A percentile compares a stretch with the other conserved stretches of the same genome.
These are phyloP conservation scores for Brachyopa scutellaris DNA, from an alignment of 2,888 invertebrate species.

Conservation along the genomic window DNA sequence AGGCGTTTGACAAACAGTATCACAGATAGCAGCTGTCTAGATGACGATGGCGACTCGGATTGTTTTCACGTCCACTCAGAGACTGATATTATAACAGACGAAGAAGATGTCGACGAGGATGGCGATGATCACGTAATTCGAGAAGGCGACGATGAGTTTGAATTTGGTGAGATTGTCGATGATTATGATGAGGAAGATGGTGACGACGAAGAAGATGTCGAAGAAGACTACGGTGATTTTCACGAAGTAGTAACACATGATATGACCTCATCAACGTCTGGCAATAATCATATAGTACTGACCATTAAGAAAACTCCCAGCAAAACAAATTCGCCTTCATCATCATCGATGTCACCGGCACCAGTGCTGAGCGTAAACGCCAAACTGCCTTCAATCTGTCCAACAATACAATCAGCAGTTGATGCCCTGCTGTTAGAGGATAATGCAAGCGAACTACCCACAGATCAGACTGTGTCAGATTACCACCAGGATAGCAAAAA, in stretches of 20 bases:
- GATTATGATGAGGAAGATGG: slow-evolving; percentile 72
- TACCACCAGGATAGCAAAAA: neutral
- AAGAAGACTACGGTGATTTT: slow-evolving; percentile 73
- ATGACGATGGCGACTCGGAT: slow-evolving; percentile 67
- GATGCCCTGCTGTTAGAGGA: slow-evolving; percentile 19
- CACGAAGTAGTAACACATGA: slow-evolving; percentile 77
- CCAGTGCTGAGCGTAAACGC: slow-evolving; percentile 48
- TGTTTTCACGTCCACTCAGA: slow-evolving; percentile 53
- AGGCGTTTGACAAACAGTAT: slow-evolving; percentile 70
- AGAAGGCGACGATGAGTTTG: slow-evolving; percentile 55
- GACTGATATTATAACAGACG: slow-evolving; percentile 55
- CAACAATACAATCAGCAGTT: slow-evolving; percentile 17
- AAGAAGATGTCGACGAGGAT: slow-evolving; percentile 64
- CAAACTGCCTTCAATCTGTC: slow-evolving; percentile 28
- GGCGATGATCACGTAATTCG: slow-evolving; percentile 42
- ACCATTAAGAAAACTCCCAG: slow-evolving; percentile 80
- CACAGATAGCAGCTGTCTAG: slow-evolving; percentile 72
- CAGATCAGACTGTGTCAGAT: neutral
- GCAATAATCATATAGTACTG: slow-evolving; percentile 78
- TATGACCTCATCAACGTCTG: slow-evolving; percentile 75
- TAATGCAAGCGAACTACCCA: neutral
- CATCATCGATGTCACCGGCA: slow-evolving; percentile 74
- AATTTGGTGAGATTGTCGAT: slow-evolving; percentile 49
- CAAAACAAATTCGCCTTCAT: slow-evolving; percentile 77
- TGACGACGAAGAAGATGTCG: slow-evolving; percentile 64